These are phyloP conservation scores for Melanotaenia boesemani DNA, from an alignment of 2,797 vertebrate genomes.

Conservation along the genomic window DNA sequence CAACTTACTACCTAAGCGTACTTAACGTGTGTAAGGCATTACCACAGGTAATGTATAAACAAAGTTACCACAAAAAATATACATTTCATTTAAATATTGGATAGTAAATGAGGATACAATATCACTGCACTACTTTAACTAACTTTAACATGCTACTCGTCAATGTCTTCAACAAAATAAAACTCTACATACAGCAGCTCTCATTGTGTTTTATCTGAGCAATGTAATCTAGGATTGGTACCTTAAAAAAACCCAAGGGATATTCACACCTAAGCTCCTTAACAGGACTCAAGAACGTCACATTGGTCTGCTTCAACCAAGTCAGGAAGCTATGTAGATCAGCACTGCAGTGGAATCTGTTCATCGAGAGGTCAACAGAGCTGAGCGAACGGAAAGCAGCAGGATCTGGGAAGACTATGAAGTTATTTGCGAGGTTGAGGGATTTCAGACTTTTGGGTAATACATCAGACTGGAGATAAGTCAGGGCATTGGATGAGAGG, in stretches of 20 bases:
- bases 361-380: constrained; percentile 80
- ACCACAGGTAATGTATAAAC: no score
- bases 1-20: no score
- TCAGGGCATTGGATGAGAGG: constrained; percentile 86
- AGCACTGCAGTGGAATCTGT: constrained; percentile 84
- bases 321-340: constrained; percentile 77
- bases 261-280: constrained; percentile 75
- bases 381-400: constrained; percentile 77
- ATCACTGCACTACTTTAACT: no score
- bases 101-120: no score
- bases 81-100: no score
- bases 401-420: constrained; percentile 85
- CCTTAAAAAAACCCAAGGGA: constrained; percentile 36
- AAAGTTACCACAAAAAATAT: no score
- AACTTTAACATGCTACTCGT: no score
- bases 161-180: no score
- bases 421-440: constrained; percentile 85
- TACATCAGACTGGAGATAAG: constrained; percentile 68
- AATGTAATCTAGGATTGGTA: constrained; percentile 50
- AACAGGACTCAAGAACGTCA: constrained; percentile 69
- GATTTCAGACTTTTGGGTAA: constrained; percentile 82
- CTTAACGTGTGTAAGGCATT: no score
- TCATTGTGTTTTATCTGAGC: constrained; percentile 12
- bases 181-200: neutral
- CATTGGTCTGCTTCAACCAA: constrained; percentile 85